Evolutionary conservation across 2,797 vertebrate genomes (phyloP).

Genomic region (Scyliorhinus canicula): DNA sequence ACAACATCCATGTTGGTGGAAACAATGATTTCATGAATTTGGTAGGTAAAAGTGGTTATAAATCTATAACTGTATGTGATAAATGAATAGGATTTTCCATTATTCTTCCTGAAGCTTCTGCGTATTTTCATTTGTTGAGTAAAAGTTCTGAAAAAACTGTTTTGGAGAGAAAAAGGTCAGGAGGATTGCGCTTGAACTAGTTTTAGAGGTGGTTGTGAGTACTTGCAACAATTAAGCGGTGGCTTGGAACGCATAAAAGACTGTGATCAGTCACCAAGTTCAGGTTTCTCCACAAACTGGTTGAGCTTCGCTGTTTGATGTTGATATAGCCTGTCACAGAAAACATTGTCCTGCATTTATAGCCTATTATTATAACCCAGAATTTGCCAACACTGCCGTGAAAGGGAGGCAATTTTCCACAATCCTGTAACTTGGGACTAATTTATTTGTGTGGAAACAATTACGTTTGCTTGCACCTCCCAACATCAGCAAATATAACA

Average conservation of each 20-base stretch:
- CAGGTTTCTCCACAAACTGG: neutral
- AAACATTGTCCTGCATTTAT: neutral
- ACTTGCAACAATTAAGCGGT: neutral
- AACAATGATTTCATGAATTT: slow-evolving; percentile 60
- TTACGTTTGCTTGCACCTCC: neutral
- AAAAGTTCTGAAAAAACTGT: neutral
- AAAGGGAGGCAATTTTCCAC: neutral
- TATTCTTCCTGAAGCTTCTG: neutral
- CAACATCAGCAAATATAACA: neutral
- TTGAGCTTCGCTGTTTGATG: neutral
- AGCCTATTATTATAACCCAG: neutral
- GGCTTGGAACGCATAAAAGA: neutral
- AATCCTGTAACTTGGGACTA: neutral
- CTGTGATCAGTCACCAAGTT: neutral
- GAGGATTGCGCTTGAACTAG: neutral
- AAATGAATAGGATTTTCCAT: neutral
- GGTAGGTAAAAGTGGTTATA: slow-evolving; percentile 47
- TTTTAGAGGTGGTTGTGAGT: neutral
- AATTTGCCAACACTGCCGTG: neutral
- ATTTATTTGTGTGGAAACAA: neutral
- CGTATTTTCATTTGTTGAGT: neutral
- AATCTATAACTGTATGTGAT: neutral
- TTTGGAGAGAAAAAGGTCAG: neutral
- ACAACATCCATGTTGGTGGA: slow-evolving; percentile 59
- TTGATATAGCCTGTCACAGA: too few species aligned